A percentile compares a stretch with the other conserved stretches of the same genome.
Conservation (phyloP, 2,888 invertebrate species). For the Cataglyphis albicans region DNA sequence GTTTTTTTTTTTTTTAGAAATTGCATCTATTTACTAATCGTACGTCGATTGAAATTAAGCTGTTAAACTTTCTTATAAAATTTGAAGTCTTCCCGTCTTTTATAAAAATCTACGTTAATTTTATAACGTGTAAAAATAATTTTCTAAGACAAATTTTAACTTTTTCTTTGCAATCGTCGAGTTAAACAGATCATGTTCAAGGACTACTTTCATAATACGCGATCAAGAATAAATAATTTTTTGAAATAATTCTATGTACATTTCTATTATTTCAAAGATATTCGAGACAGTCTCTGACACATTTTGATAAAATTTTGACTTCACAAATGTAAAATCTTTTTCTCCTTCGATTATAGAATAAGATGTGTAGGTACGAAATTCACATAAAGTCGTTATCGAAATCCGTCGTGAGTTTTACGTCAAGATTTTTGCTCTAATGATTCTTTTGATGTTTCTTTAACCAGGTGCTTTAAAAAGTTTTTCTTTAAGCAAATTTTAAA, state of each 20-base stretch:
- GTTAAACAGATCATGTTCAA: background rate
- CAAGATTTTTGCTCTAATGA: background rate
- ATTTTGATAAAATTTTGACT: background rate
- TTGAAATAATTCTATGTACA: constrained; percentile 10
- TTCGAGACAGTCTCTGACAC: background rate
- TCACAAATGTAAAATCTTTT: background rate
- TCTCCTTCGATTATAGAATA: constrained; percentile 65
- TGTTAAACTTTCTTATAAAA: constrained; percentile 4
- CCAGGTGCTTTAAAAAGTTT: background rate
- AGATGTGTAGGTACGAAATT: constrained; percentile 78
- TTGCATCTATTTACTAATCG: background rate
- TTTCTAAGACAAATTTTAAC: background rate
- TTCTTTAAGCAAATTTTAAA: constrained; percentile 5
- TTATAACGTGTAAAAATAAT: background rate
- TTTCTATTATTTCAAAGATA: background rate
- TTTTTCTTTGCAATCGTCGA: background rate
- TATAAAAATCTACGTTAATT: background rate
- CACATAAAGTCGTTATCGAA: constrained; percentile 72
- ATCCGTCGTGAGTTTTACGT: constrained; percentile 57
- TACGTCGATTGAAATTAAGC: background rate
- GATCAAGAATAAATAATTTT: background rate
- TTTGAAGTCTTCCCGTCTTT: background rate
- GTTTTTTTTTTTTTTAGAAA: constrained; percentile 5
- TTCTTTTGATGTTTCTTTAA: background rate
- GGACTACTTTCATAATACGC: background rate